Conservation (phyloP, 2,888 invertebrate species). For the Drosophila histrio region DNA sequence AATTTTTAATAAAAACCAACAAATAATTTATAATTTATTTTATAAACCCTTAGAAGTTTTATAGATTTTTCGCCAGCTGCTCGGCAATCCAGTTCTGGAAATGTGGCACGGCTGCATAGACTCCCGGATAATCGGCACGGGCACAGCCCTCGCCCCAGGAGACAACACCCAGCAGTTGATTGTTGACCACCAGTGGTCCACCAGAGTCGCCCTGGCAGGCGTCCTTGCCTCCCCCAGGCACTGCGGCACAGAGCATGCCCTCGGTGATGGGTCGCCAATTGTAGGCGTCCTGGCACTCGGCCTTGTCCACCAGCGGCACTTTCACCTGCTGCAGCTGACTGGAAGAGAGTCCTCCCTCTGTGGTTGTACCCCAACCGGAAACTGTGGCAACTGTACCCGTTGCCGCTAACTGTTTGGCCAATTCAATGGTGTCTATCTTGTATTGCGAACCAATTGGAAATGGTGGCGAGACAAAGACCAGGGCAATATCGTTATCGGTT, state of each 20-base stretch:
- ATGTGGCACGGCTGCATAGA: conserved; percentile 63
- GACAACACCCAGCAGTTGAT: conserved; percentile 62
- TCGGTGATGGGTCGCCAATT: conserved; percentile 62
- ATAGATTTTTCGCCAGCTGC: conserved; percentile 15
- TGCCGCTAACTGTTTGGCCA: conserved; percentile 46
- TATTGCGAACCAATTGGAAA: conserved; percentile 51
- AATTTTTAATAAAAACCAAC: no score
- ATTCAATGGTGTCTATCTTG: conserved; percentile 52
- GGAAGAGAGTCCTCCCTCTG: conserved; percentile 55
- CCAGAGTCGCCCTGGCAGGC: conserved; percentile 75
- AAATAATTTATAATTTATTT: no score
- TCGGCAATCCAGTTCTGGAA: conserved; percentile 60
- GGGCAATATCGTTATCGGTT: conserved; percentile 86
- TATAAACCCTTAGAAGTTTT: no score
- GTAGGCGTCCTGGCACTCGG: conserved; percentile 56
- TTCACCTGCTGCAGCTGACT: conserved; percentile 59
- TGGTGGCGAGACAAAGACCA: conserved; percentile 74
- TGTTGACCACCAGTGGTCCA: conserved; percentile 62
- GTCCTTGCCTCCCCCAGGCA: conserved; percentile 64
- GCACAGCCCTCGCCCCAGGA: conserved; percentile 79
- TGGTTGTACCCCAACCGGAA: conserved; percentile 76
- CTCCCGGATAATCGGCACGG: conserved; percentile 60
- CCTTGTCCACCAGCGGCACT: conserved; percentile 59
- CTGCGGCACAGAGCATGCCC: conserved; percentile 72
- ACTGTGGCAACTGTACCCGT: conserved; percentile 57